Conservation (phyloP, 2,797 vertebrate genomes). For the Sylvia borin region DNA sequence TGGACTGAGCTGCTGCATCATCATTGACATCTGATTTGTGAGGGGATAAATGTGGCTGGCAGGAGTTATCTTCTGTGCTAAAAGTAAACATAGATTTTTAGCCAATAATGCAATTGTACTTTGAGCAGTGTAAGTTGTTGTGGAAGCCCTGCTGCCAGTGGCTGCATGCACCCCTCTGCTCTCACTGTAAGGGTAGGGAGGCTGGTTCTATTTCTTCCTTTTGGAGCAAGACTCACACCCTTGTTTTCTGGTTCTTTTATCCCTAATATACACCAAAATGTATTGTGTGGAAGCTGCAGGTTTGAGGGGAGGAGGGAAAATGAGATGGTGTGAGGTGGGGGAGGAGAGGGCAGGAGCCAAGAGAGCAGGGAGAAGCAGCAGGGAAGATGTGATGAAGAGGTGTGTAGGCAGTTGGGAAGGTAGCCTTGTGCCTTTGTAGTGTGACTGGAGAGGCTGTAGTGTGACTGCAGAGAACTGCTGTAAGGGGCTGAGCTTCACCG, state of each 20-base stretch:
- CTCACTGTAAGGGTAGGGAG: background rate
- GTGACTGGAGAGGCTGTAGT: background rate
- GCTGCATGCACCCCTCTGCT: background rate
- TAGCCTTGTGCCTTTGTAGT: background rate
- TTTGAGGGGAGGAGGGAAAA: background rate
- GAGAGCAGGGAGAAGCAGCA: background rate
- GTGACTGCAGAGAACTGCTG: background rate
- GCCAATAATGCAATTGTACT: background rate
- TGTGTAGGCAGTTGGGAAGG: background rate
- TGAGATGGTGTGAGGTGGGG: background rate
- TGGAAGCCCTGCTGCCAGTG: background rate
- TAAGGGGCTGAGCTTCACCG: background rate
- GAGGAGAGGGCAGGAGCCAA: background rate
- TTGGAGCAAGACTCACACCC: background rate
- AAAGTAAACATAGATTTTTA: slow-evolving; percentile 8
- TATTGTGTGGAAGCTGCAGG: background rate
- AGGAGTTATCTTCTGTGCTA: background rate
- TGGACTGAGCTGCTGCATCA: background rate
- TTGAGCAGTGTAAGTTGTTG: background rate
- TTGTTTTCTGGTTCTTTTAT: background rate
- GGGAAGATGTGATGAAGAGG: background rate
- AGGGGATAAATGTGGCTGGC: background rate
- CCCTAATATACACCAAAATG: background rate
- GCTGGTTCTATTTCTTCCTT: background rate
- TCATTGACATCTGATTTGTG: background rate